A percentile compares a stretch with the other conserved stretches of the same genome.
These are phyloP conservation scores for Chloroceryle amazona DNA, from an alignment of 2,797 vertebrate genomes.

Conservation along the genomic window DNA sequence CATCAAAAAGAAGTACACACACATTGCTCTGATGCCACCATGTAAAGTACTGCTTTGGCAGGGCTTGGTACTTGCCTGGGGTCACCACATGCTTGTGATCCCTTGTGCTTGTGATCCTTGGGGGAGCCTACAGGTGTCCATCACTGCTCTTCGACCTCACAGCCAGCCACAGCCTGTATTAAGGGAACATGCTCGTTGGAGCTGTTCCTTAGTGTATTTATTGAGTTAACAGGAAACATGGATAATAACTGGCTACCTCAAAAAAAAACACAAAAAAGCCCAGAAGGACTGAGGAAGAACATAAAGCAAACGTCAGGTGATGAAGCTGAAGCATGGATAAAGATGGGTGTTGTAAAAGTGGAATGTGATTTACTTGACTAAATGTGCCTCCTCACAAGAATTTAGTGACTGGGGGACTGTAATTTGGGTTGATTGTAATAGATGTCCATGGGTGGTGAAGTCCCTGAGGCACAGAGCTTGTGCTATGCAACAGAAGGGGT, in stretches of 20 bases:
- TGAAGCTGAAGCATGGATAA: background rate
- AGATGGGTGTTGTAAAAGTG: background rate
- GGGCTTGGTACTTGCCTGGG: background rate
- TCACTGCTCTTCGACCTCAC: background rate
- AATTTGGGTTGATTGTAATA: background rate
- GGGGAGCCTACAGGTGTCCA: background rate
- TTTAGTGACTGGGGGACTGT: background rate
- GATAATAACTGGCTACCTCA: background rate
- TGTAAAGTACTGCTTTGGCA: background rate
- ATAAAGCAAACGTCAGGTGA: background rate
- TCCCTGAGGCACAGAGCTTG: background rate
- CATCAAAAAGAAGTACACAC: background rate
- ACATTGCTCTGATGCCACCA: background rate
- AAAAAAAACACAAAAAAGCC: background rate
- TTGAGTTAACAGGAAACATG: background rate
- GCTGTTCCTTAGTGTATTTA: background rate
- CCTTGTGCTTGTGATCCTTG: too few species aligned
- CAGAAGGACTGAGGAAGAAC: background rate
- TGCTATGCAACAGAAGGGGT: background rate
- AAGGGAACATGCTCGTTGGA: background rate
- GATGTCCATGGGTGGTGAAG: too few species aligned
- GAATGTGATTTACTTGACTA: background rate
- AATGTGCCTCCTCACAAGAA: background rate
- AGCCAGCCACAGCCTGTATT: background rate
- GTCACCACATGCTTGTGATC: rapidly evolving